phyloP scores from a whole-genome alignment of 2,888 invertebrate genomes.

The Blastobasis lacticolella region DNA sequence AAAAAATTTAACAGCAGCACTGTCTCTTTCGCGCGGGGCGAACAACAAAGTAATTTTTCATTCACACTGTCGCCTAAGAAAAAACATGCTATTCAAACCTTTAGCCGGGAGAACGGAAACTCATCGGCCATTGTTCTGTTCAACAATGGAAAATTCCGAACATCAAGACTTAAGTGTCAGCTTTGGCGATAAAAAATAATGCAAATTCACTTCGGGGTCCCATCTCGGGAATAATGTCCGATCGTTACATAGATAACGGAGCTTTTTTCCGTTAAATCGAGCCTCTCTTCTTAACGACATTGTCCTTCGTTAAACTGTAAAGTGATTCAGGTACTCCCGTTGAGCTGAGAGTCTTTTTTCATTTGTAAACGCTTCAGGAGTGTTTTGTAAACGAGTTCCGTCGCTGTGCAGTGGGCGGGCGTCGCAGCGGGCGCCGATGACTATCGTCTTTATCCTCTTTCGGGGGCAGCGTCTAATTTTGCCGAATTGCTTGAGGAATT shows the following conservation, averaged over 20 bases:
- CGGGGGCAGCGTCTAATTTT: no score
- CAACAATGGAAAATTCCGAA: slow-evolving; percentile 42
- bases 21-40: slow-evolving; percentile 13
- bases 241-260: slow-evolving; percentile 62
- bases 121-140: slow-evolving; percentile 47
- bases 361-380: slow-evolving; percentile 49
- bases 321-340: slow-evolving; percentile 61
- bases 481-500: no score
- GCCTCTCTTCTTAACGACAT: slow-evolving; percentile 41
- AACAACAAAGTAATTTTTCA: slow-evolving; percentile 59
- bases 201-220: slow-evolving; percentile 49
- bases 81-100: slow-evolving; percentile 37
- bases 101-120: slow-evolving; percentile 41
- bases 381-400: slow-evolving; percentile 34
- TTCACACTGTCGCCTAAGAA: slow-evolving; percentile 28
- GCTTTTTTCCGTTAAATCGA: slow-evolving; percentile 58
- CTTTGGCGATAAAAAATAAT: slow-evolving; percentile 62
- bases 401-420: slow-evolving; percentile 9
- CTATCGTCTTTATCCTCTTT: slow-evolving; percentile 13
- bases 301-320: slow-evolving; percentile 51
- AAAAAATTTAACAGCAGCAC: slow-evolving; percentile 3
- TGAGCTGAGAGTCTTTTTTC: slow-evolving; percentile 54
- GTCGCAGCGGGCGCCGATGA: slow-evolving; percentile 17
- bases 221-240: slow-evolving; percentile 47
- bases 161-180: slow-evolving; percentile 45